Evolutionary conservation across 2,888 invertebrate species (phyloP), one percentile per base, ranked within the genome.

Genomic region (Yponomeuta malinellus): DNA sequence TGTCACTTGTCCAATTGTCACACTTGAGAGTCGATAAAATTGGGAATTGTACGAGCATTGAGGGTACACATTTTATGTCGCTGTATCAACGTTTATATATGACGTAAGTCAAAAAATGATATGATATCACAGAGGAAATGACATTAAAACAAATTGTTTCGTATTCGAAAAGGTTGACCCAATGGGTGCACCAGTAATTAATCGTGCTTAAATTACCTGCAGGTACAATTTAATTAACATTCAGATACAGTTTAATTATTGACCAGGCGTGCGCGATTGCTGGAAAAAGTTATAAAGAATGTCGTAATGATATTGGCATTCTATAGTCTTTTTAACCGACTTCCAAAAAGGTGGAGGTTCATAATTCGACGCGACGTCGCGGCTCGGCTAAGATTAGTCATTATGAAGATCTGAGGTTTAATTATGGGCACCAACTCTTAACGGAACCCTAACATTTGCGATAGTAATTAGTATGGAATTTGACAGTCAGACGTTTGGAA

Each of bases 81-180:
- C 29, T 64, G 0, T n/a, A 64, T 5, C 10, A 64, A 6, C 31
- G 31, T 64, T 64, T 64, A 4, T 43, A 1, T 8, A 43, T 8
- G 43, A 43, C 64, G 31, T n/a, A 64, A 29, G n/a, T 64, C n/a
- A 64, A 29, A 12, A 63, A 1, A n/a, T 15, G 6, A 65, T 33
- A 65, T 12, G 29, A 65, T 33, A 29, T 23, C 23, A 23, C 23
- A 23, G 23, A 23, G 23, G 23, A 23, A 23, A 23, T 70, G 69
- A 15, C 69, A 63, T 31, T 70, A 15, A 10, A 70, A 70, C 69
- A 63, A 70, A 70, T 70, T 33, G 69, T 10, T 37, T n/a, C 31
- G 15, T 59, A 70, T 70, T 70, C 65, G 31, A 29, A 65, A 69
- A 69, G 48, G 48, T 12, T 15, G 52, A 59, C 52, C 52, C 52